These are phyloP conservation scores for Enteromius argenteus DNA, from an alignment of 2,797 vertebrate species.

Conservation along the genomic window DNA sequence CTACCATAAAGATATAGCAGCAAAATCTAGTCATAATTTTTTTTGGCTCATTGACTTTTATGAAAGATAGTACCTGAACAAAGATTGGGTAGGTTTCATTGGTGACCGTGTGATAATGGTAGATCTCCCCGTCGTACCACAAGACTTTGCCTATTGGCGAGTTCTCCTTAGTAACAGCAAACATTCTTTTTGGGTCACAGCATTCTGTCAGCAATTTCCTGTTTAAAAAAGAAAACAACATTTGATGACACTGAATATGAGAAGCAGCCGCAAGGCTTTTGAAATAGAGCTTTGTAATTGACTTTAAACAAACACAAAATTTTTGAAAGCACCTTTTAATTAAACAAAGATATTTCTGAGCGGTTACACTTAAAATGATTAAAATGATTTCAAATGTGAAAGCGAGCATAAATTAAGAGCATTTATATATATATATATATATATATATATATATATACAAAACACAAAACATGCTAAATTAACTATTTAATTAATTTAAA, in stretches of 20 bases:
- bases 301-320: background rate
- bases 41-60: background rate
- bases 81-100: conserved; percentile 90
- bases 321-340: background rate
- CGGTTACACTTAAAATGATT: background rate
- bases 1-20: background rate
- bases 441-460: background rate
- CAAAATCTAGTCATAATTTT: background rate
- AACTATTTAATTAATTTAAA: no score
- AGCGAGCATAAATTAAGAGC: background rate
- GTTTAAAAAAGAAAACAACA: background rate
- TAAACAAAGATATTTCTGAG: background rate
- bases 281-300: background rate
- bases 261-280: background rate
- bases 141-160: conserved; percentile 91
- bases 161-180: conserved; percentile 92
- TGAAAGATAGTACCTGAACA: conserved; percentile 80
- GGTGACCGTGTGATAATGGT: conserved; percentile 91
- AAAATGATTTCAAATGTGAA: background rate
- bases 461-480: no score
- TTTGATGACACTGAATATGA: background rate
- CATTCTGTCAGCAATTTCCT: conserved; percentile 89
- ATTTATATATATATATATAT: background rate
- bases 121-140: conserved; percentile 96
- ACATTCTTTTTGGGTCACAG: conserved; percentile 87